Percentiles rank a stretch among this genome's conserved stretches.
These are phyloP conservation scores for Rhizomys pruinosus DNA, from an alignment of 2,113 vertebrate species.

Conservation along the genomic window DNA sequence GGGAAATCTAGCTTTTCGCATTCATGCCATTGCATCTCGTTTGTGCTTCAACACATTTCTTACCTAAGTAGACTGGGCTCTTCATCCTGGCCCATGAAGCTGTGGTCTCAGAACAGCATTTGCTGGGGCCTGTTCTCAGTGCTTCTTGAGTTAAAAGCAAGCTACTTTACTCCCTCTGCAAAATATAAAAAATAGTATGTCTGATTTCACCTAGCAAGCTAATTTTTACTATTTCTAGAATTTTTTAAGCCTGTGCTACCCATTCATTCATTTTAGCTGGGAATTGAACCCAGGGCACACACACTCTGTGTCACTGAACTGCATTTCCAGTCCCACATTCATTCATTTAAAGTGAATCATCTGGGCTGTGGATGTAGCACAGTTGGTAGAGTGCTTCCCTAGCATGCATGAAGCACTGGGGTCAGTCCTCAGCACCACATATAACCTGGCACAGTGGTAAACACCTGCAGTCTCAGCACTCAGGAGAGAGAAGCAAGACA, in stretches of 20 bases:
- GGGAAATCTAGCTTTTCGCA: neutral
- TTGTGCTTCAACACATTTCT: slow-evolving; percentile 14
- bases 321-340: neutral
- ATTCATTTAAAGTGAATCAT: neutral
- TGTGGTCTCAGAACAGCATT: neutral
- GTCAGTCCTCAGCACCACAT: neutral
- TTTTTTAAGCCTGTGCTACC: neutral
- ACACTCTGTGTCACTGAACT: neutral
- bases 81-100: neutral
- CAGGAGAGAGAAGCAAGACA: neutral
- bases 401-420: neutral
- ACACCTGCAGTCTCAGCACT: neutral
- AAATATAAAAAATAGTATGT: slow-evolving; percentile 23
- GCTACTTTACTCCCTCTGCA: neutral
- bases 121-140: neutral
- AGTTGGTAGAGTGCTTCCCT: neutral
- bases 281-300: neutral
- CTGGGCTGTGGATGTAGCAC: neutral
- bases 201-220: neutral
- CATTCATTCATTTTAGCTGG: neutral
- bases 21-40: neutral
- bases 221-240: neutral
- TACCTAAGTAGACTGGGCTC: neutral
- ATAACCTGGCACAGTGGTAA: neutral
- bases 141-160: neutral